A percentile compares a stretch with the other conserved stretches of the same genome.
Conservation (phyloP, 1,140 invertebrate genomes). For the Papilio xuthus region DNA sequence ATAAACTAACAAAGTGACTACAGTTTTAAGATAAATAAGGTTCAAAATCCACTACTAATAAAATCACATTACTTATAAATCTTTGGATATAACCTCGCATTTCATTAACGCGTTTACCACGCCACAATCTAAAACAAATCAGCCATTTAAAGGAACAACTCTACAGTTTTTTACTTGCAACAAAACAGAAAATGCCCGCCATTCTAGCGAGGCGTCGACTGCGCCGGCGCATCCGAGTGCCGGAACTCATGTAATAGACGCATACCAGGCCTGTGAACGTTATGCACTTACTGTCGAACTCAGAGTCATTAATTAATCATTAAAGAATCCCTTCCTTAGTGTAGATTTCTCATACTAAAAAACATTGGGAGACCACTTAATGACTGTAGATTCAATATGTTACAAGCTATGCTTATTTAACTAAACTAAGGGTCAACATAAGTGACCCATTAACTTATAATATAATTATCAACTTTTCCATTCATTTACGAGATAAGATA, state of each 20-base stretch:
- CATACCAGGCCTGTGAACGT: conserved; percentile 68
- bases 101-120: no score
- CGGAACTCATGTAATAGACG: conserved; percentile 70
- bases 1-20: no score
- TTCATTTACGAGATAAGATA: background rate
- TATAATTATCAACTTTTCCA: background rate
- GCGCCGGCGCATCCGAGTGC: conserved; percentile 60
- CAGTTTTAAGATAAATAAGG: no score
- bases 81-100: no score
- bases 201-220: conserved; percentile 55
- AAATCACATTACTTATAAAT: no score
- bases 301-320: background rate
- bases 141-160: background rate
- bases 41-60: no score
- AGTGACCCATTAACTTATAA: background rate
- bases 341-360: background rate
- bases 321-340: background rate
- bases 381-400: no score
- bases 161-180: conserved; percentile 25
- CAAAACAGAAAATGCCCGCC: conserved; percentile 55
- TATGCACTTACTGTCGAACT: conserved; percentile 52
- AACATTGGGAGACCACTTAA: background rate
- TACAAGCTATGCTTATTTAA: no score
- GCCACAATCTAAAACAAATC: background rate
- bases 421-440: background rate